Conservation (phyloP, 2,113 vertebrate species). For the Ochotona curzoniae region DNA sequence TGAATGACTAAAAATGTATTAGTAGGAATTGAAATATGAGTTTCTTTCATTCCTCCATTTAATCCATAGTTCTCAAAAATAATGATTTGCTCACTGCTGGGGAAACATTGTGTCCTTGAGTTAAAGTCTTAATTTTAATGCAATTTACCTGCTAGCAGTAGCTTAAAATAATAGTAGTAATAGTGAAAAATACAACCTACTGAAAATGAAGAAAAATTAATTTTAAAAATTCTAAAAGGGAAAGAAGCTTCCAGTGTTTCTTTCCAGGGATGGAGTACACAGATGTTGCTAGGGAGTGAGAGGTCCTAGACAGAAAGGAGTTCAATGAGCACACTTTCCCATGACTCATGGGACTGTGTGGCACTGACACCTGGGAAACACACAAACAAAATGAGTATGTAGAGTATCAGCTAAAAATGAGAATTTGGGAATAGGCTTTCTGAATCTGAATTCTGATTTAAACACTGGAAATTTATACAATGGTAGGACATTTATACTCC, state of each 20-base stretch:
- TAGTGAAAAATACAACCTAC: neutral
- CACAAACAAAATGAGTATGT: neutral
- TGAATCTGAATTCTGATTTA: neutral
- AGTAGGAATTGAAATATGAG: neutral
- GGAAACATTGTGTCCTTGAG: neutral
- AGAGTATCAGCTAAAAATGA: neutral
- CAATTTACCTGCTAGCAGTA: neutral
- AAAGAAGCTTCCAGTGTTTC: neutral
- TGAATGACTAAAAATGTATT: neutral
- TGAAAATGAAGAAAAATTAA: conserved; percentile 8
- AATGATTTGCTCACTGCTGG: neutral
- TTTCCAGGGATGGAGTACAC: neutral
- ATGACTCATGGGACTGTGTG: neutral
- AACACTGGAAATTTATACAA: neutral
- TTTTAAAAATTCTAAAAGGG: neutral
- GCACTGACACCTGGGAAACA: neutral
- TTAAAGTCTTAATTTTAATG: neutral
- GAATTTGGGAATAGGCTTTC: neutral
- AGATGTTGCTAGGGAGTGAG: neutral
- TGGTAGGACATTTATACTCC: neutral
- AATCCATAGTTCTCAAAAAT: neutral
- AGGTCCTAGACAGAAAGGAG: neutral
- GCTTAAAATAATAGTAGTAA: no score
- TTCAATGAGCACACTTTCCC: neutral
- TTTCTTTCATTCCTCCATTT: neutral